These are phyloP conservation scores for Chiloscyllium plagiosum DNA, from an alignment of 2,113 vertebrate genomes.

Conservation along the genomic window DNA sequence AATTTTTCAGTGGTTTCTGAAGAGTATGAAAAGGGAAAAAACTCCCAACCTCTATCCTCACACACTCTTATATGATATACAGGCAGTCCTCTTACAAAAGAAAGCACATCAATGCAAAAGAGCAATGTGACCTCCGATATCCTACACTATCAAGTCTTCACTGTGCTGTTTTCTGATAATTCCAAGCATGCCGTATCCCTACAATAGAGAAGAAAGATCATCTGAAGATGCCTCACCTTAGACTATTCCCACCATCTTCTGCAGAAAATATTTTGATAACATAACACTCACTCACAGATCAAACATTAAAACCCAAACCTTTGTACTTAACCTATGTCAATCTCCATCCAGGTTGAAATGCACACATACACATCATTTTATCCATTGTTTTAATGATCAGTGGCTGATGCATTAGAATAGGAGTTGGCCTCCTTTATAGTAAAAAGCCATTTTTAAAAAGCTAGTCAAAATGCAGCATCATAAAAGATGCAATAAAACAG, in stretches of 20 bases:
- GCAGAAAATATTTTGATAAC: not conserved
- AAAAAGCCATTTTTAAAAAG: too few relatives aligned
- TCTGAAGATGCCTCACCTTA: not conserved
- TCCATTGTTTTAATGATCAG: not conserved
- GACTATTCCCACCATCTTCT: not conserved
- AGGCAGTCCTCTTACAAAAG: not conserved
- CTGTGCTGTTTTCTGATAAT: not conserved
- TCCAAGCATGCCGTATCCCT: not conserved
- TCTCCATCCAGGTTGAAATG: not conserved
- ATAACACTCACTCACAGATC: not conserved
- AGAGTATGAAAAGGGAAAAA: not conserved
- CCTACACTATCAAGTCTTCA: not conserved
- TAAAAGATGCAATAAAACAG: too few relatives aligned
- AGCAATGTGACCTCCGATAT: not conserved
- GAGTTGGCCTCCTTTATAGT: too few relatives aligned
- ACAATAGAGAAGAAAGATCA: not conserved
- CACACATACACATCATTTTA: not conserved
- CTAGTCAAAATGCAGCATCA: too few relatives aligned
- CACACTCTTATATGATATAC: not conserved
- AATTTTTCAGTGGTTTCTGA: not conserved
- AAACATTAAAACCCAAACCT: not conserved
- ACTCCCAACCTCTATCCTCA: not conserved
- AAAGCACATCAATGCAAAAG: not conserved
- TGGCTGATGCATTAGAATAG: not conserved
- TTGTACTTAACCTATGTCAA: not conserved